Conservation (phyloP, 2,888 invertebrate genomes). For the Phrixothrix hirtus region DNA sequence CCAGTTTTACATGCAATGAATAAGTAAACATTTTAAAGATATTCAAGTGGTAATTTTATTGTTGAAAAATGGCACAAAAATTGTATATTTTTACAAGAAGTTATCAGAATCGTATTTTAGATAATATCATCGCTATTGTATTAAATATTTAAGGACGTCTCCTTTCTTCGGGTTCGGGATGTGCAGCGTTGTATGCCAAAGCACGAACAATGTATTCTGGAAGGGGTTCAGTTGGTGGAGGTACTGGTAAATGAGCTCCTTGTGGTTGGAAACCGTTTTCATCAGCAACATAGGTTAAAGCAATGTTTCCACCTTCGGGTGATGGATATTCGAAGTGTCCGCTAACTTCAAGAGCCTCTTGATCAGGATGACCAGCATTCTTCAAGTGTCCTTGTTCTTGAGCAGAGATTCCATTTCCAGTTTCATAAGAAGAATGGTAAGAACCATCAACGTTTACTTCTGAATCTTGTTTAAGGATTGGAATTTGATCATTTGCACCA, state of each 20-base stretch:
- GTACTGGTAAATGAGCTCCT: conserved; percentile 56
- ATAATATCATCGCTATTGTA: background rate
- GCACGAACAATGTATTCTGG: conserved; percentile 71
- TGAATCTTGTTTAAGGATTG: conserved; percentile 48
- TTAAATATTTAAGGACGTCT: conserved; percentile 7
- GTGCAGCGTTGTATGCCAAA: conserved; percentile 66
- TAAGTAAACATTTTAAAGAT: too few relatives aligned
- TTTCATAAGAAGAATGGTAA: conserved; percentile 57
- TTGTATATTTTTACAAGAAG: conserved; percentile 10
- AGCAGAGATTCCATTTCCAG: conserved; percentile 59
- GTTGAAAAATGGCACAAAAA: conserved; percentile 19
- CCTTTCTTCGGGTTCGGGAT: conserved; percentile 52
- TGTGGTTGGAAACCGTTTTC: conserved; percentile 71
- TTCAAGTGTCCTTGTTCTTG: conserved; percentile 52
- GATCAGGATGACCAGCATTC: conserved; percentile 43
- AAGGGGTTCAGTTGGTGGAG: conserved; percentile 70
- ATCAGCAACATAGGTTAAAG: conserved; percentile 66
- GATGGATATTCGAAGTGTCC: conserved; percentile 59
- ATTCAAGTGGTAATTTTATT: too few relatives aligned
- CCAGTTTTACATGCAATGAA: too few relatives aligned
- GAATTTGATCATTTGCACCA: conserved; percentile 41
- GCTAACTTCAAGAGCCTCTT: conserved; percentile 52
- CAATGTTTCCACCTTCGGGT: conserved; percentile 58
- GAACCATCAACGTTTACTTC: conserved; percentile 58
- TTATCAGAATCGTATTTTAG: conserved; percentile 7